phyloP scores from a whole-genome alignment of 1,140 invertebrate species.

The Adelges cooleyi region DNA sequence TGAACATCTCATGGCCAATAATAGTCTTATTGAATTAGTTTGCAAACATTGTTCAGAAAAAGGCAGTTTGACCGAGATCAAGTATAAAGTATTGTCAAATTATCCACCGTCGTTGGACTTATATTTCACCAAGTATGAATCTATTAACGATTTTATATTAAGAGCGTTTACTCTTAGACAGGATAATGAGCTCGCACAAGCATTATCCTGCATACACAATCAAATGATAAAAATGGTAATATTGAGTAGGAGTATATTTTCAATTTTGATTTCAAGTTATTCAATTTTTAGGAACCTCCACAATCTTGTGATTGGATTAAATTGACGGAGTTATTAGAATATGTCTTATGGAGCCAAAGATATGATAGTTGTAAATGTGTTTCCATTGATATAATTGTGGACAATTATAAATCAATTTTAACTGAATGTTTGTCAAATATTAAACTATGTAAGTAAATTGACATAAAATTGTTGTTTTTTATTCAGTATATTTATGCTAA shows the following conservation, averaged over 20 bases:
- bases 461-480: no score
- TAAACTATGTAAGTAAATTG: neutral
- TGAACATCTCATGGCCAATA: neutral
- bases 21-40: neutral
- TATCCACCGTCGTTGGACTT: neutral
- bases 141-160: neutral
- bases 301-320: neutral
- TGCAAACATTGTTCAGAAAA: neutral
- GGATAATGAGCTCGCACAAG: neutral
- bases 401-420: slow-evolving; percentile 6
- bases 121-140: slow-evolving; percentile 1
- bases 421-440: neutral
- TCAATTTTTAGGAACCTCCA: neutral
- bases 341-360: neutral
- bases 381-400: neutral
- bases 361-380: slow-evolving; percentile 7
- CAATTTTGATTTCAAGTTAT: no score
- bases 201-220: neutral
- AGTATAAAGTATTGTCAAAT: slow-evolving; percentile 5
- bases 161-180: neutral
- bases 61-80: neutral
- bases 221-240: no score
- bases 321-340: neutral
- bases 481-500: no score
- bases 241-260: no score